These are phyloP conservation scores for Eurypyga helias DNA, from an alignment of 2,113 vertebrate genomes.

Conservation along the genomic window DNA sequence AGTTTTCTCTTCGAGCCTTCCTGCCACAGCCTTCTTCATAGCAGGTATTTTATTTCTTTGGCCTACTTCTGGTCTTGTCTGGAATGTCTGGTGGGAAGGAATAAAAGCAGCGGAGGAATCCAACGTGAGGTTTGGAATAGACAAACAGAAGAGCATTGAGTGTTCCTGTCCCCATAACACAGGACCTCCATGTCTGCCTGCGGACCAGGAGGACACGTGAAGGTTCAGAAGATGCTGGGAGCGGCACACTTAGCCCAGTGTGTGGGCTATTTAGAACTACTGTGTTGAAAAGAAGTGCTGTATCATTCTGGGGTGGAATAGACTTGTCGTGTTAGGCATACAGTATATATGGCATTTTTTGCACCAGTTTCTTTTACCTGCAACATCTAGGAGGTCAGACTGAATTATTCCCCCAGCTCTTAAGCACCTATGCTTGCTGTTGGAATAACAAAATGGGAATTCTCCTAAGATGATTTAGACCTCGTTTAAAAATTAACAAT, in stretches of 20 bases:
- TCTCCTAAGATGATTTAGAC: background rate
- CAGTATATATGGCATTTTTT: background rate
- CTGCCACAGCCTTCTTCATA: background rate
- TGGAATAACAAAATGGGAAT: background rate
- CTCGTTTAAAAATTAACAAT: background rate
- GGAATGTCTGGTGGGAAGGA: background rate
- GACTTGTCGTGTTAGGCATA: background rate
- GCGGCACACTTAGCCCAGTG: background rate
- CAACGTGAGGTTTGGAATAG: background rate
- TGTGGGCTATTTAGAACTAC: background rate
- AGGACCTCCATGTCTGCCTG: accelerated
- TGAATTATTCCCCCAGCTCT: background rate
- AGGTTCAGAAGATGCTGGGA: background rate
- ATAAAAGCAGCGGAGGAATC: background rate
- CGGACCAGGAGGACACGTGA: background rate
- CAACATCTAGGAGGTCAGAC: background rate
- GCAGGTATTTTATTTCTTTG: background rate
- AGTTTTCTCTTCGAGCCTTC: background rate
- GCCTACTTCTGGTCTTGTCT: background rate
- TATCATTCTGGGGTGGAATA: background rate
- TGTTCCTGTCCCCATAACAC: background rate
- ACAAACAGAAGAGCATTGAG: background rate
- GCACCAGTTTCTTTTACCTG: background rate
- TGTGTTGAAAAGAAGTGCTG: background rate
- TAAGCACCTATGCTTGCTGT: background rate